phyloP scores from a whole-genome alignment of 2,888 invertebrate species.

The Pollenia griseotomentosa region DNA sequence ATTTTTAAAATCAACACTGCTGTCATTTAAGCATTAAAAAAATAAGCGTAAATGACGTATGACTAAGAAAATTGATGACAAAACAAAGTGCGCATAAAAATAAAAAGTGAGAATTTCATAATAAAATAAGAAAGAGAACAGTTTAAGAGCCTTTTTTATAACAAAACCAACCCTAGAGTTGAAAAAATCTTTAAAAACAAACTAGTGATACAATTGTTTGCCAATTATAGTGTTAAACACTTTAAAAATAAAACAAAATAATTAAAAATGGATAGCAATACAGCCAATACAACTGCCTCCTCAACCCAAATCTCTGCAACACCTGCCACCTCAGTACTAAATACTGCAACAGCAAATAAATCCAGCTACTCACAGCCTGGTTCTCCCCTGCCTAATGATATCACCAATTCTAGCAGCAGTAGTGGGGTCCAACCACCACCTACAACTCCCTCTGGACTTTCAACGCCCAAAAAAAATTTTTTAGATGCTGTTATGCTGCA shows the following conservation, averaged over 20 bases:
- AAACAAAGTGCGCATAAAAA: slow-evolving; percentile 71
- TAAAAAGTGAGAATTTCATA: slow-evolving; percentile 34
- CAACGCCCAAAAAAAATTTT: slow-evolving; percentile 81
- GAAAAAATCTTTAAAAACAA: slow-evolving; percentile 46
- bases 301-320: slow-evolving; percentile 38
- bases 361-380: slow-evolving; percentile 76
- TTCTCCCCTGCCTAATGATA: slow-evolving; percentile 73
- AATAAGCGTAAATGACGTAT: slow-evolving; percentile 29
- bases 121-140: slow-evolving; percentile 31
- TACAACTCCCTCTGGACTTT: slow-evolving; percentile 47
- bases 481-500: slow-evolving; percentile 78
- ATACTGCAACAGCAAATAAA: slow-evolving; percentile 75
- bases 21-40: slow-evolving; percentile 24
- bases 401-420: slow-evolving; percentile 22
- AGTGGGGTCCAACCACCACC: slow-evolving; percentile 8
- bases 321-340: slow-evolving; percentile 56
- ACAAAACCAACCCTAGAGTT: slow-evolving; percentile 56
- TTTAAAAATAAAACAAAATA: slow-evolving; percentile 62
- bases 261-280: slow-evolving; percentile 69
- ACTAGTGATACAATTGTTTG: slow-evolving; percentile 63
- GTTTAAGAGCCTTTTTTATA: slow-evolving; percentile 25
- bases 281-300: slow-evolving; percentile 60
- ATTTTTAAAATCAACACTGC: slow-evolving; percentile 60
- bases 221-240: slow-evolving; percentile 68
- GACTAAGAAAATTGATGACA: slow-evolving; percentile 62